These are phyloP conservation scores for Meandrina meandrites DNA, from an alignment of 92 coral and sea anemone species.

Conservation along the genomic window DNA sequence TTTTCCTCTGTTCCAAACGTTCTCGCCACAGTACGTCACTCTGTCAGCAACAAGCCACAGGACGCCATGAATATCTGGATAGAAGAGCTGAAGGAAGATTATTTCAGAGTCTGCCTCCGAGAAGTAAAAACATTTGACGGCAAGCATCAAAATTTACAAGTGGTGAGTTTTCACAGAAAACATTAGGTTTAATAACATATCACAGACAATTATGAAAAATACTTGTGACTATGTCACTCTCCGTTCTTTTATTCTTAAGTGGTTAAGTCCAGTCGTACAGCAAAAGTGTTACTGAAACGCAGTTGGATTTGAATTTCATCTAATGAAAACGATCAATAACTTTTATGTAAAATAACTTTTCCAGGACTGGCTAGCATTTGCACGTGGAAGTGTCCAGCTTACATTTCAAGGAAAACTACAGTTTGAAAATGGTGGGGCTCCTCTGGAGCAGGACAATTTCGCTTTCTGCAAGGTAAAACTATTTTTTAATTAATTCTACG, in stretches of 20 bases:
- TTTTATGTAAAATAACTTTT: not conserved
- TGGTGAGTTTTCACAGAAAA: conserved; percentile 28
- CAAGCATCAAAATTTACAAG: conserved; percentile 57
- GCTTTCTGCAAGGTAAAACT: conserved; percentile 54
- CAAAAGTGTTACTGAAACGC: no score
- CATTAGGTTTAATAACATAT: not conserved
- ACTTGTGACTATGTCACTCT: no score
- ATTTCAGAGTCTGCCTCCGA: conserved; percentile 56
- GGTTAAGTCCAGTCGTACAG: no score
- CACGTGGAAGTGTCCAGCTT: conserved; percentile 7
- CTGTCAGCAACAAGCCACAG: conserved; percentile 29
- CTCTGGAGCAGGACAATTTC: conserved; percentile 56
- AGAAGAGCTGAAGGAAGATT: conserved; percentile 53
- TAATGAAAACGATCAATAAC: no score
- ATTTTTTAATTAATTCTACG: not conserved
- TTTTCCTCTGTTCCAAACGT: conserved; percentile 46
- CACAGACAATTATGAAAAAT: no score
- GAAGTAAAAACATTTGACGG: conserved; percentile 65
- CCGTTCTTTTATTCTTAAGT: no score
- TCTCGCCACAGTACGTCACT: conserved; percentile 47
- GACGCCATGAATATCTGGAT: conserved; percentile 70
- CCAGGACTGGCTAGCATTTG: conserved; percentile 65
- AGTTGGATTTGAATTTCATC: no score
- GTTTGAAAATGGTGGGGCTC: conserved; percentile 50
- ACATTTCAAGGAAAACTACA: conserved; percentile 36